Conservation (phyloP, 2,797 vertebrate species). For the Mormyrops boulengeri region DNA sequence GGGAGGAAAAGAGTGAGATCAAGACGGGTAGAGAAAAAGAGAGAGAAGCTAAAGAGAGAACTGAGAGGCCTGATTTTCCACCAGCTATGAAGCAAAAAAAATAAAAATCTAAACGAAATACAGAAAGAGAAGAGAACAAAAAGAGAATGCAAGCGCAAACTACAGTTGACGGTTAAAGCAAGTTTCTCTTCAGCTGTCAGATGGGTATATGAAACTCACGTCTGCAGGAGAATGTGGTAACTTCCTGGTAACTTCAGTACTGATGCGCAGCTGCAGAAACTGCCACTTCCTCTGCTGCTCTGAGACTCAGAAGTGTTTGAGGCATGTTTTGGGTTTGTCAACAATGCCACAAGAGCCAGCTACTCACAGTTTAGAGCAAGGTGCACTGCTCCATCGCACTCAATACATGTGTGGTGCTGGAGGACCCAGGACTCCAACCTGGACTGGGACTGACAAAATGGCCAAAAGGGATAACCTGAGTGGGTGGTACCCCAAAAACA, state of each 20-base stretch:
- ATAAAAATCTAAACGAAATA: neutral
- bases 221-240: constrained; percentile 2
- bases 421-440: neutral
- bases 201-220: neutral
- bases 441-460: neutral
- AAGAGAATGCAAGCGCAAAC: neutral
- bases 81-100: neutral
- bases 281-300: constrained; percentile 47
- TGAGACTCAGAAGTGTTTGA: neutral
- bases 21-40: neutral
- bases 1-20: neutral
- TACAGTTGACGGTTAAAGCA: neutral
- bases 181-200: neutral
- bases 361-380: neutral
- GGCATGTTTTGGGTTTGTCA: neutral
- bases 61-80: neutral
- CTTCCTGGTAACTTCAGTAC: constrained; percentile 57
- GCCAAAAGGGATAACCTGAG: neutral
- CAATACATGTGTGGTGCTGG: neutral
- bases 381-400: neutral
- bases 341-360: neutral
- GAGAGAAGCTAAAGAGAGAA: neutral
- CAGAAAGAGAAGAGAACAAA: neutral
- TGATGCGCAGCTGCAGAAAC: constrained; percentile 38
- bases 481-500: neutral